Evolutionary conservation across 64 coral and sea anemone genomes (phyloP), one percentile per base, ranked within the genome.

Genomic region (Dendronephthya gigantea): DNA sequence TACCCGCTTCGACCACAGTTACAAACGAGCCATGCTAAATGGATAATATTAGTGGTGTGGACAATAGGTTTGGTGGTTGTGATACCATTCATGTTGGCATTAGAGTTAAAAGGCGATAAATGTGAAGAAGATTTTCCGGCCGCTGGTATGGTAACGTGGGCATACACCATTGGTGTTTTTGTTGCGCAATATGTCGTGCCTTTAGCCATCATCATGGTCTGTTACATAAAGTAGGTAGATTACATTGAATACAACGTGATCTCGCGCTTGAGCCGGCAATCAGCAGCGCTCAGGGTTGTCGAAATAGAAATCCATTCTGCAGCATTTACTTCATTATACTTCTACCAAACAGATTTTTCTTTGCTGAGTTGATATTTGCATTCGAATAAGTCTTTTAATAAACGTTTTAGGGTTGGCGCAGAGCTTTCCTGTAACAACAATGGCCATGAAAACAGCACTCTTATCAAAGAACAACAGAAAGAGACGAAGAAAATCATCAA

Each of bases 401-500:
- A n/a, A n/a, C n/a, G 9, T 79, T 79, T 36, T 34, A 79, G 72
- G 36, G 72, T 79, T 79, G 72, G 32, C 19, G 1, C 0, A 79
- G 72, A 79, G 28, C 72, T 79, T 15, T 79, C 72, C 36, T 7
- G 72, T 0, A 79, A 19, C 27, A 39, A 39, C 9, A 79, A 8
- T 28, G 72, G 72, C 17, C 72, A 79, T 39, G 72, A 79, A 35
- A 79, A 79, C 28, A 79, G 72, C 17, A 33, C 34, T 39, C 72
- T 79, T 39, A 79, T 79, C 10, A 79, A 34, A 79, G 72, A 79
- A 79, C 72, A 79, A 79, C 72, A 29, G 4, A 79, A 39, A 34
- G 72, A 79, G 72, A 79, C 72, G 22, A 8, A 33, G 7, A 79
- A 79, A 79, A 33, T 79, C 12, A 79, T 79, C 72, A 79, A 79